Evolutionary conservation across 2,888 invertebrate genomes (phyloP), one percentile per base, ranked within the genome.

Genomic region (Heliconius sara): DNA sequence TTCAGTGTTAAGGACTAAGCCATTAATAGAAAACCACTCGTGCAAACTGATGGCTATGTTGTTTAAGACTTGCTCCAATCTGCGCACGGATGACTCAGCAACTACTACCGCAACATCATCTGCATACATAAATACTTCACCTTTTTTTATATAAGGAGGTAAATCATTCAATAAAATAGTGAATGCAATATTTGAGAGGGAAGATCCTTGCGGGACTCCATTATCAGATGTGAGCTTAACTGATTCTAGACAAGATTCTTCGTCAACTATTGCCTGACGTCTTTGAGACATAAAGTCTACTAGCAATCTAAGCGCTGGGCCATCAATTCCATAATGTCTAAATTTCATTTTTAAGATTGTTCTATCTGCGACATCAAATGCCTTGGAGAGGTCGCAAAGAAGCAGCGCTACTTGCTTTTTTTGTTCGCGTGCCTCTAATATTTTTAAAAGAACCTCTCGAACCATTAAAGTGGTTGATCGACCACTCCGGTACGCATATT

Each of bases 321-420:
- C 27, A 67, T 67, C 34, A 34, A 19, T 67, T n/a, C 67, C 67
- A 13, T 67, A 67, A 67, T 67, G 30, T 19, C 34, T 16, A 34
- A 67, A 67, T 60, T 67, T 67, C 5, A 30, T 67, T 30, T 67
- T 34, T 34, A 27, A 19, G 9, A 67, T 22, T 7, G 7, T 67
- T 67, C 39, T 10, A 34, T 68, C n/a, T 16, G n/a, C 39, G 2
- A 68, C 39, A 34, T 68, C 68, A 7, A 68, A 68, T 6, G 68
- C 34, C 27, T 68, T 68, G 22, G 68, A 68, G 12, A 39, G 67
- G 34, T 68, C 39, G 30, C 30, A 34, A 3, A 68, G 22, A 30
- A 67, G 30, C 3, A 68, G 27, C 22, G 68, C 68, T 19, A 68
- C 68, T 39, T 68, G 34, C 39, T 68, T 68, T 68, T 39, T 68